Evolutionary conservation across 2,888 invertebrate genomes (phyloP).

Genomic region (Drosophila stalkeri): DNA sequence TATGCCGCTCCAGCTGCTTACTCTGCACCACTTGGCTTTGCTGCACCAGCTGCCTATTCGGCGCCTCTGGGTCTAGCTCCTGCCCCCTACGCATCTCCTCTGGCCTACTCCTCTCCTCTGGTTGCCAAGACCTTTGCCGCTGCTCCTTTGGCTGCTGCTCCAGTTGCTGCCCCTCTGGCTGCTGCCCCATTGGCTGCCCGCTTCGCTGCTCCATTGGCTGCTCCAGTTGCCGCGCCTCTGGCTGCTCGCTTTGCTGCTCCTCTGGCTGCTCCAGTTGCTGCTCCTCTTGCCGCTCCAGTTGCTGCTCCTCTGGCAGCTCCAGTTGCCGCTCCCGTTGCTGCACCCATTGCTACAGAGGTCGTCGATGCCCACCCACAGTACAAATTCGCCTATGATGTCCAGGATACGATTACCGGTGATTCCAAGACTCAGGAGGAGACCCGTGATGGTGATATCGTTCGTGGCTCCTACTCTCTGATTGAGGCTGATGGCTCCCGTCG

Average conservation of each 20-base stretch:
- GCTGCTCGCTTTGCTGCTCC: slow-evolving; percentile 42
- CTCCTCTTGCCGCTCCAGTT: slow-evolving; percentile 43
- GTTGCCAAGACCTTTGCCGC: slow-evolving; percentile 52
- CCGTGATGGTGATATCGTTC: slow-evolving; percentile 84
- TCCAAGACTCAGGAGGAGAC: slow-evolving; percentile 84
- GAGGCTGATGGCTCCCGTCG: slow-evolving; percentile 84
- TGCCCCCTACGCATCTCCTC: slow-evolving; percentile 27
- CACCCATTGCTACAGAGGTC: slow-evolving; percentile 84
- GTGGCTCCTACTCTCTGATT: slow-evolving; percentile 84
- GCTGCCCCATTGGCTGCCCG: slow-evolving; percentile 29
- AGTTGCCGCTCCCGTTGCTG: slow-evolving; percentile 70
- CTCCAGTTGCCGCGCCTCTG: slow-evolving; percentile 38
- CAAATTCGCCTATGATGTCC: slow-evolving; percentile 83
- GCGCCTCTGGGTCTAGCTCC: slow-evolving; percentile 56
- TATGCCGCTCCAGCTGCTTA: slow-evolving; percentile 48
- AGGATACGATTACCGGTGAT: slow-evolving; percentile 83
- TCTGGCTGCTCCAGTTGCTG: slow-evolving; percentile 44
- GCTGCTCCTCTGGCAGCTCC: slow-evolving; percentile 57
- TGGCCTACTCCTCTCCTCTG: slow-evolving; percentile 44
- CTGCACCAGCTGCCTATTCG: slow-evolving; percentile 43
- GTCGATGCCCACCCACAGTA: slow-evolving; percentile 83
- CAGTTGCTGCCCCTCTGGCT: slow-evolving; percentile 39
- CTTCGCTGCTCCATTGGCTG: slow-evolving; percentile 25
- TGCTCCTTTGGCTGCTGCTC: slow-evolving; percentile 52
- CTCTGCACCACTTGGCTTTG: slow-evolving; percentile 47